Percentiles rank a stretch among this genome's conserved stretches.
Conservation (phyloP, 37 sponge, comb jelly and placozoan genomes). For the Oscarella lobularis region DNA sequence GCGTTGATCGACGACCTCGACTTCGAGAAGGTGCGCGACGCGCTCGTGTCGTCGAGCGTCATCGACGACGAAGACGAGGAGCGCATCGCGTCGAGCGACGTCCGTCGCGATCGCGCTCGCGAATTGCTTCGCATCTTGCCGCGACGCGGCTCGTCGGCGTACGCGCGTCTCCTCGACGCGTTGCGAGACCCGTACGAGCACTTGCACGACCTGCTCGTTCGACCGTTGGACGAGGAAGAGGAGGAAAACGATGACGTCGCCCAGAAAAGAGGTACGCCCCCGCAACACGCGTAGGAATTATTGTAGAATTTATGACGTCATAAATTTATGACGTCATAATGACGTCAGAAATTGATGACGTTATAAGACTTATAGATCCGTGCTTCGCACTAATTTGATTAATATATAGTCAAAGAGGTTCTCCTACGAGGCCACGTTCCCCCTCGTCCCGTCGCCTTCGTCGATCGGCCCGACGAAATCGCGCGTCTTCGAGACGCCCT, state of each 20-base stretch:
- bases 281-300: no score
- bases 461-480: constrained; percentile 4
- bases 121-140: background rate
- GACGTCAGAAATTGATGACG: no score
- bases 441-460: background rate
- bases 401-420: no score
- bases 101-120: background rate
- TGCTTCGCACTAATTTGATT: no score
- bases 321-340: no score
- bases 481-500: constrained; percentile 25
- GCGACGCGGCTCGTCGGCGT: background rate
- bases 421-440: constrained; percentile 9
- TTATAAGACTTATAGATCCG: no score
- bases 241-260: background rate
- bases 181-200: background rate
- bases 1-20: constrained; percentile 3
- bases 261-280: background rate
- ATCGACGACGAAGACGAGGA: background rate
- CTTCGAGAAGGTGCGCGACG: background rate
- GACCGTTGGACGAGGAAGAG: background rate
- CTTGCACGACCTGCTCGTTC: background rate
- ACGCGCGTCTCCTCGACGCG: background rate
- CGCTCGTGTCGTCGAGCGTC: background rate
- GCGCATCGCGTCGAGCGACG: background rate
- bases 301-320: no score